Percentiles rank a stretch among this genome's conserved stretches.
Conservation (phyloP, 2,888 invertebrate species). For the Standfussiana lucernea region DNA sequence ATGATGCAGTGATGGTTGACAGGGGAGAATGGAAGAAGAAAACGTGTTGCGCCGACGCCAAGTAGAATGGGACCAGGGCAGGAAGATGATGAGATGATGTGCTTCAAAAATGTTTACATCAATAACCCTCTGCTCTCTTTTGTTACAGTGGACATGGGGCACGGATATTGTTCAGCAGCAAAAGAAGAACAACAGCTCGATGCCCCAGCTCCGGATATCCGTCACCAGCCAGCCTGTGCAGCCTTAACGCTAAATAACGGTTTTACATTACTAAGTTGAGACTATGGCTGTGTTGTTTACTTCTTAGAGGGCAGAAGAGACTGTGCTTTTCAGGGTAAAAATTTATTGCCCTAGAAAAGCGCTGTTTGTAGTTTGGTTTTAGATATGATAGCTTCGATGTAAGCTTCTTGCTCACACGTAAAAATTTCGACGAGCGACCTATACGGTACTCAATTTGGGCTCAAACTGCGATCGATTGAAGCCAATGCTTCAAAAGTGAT, state of each 20-base stretch:
- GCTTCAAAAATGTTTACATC: too few species aligned
- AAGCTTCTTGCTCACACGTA: background rate
- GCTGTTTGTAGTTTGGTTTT: too few species aligned
- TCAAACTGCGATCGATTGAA: background rate
- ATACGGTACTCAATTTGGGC: background rate
- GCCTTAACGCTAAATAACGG: constrained; percentile 24
- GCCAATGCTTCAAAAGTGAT: too few species aligned
- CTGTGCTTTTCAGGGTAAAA: background rate
- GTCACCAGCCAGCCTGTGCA: constrained; percentile 55
- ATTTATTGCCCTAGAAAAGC: background rate
- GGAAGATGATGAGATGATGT: too few species aligned
- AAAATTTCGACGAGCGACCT: background rate
- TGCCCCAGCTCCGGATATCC: constrained; percentile 77
- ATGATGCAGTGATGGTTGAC: too few species aligned
- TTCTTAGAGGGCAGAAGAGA: constrained; percentile 4
- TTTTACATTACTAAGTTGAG: constrained; percentile 53
- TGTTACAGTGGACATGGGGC: constrained; percentile 82
- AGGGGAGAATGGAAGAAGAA: too few species aligned
- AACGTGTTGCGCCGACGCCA: too few species aligned
- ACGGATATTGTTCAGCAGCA: constrained; percentile 80
- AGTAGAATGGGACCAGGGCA: too few species aligned
- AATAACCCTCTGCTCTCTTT: constrained; percentile 29
- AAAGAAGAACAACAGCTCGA: constrained; percentile 72
- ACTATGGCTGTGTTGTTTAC: constrained; percentile 8
- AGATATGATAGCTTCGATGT: background rate